Evolutionary conservation across 2,113 vertebrate genomes (phyloP), one percentile per base, ranked within the genome.

Genomic region (Channa argus): DNA sequence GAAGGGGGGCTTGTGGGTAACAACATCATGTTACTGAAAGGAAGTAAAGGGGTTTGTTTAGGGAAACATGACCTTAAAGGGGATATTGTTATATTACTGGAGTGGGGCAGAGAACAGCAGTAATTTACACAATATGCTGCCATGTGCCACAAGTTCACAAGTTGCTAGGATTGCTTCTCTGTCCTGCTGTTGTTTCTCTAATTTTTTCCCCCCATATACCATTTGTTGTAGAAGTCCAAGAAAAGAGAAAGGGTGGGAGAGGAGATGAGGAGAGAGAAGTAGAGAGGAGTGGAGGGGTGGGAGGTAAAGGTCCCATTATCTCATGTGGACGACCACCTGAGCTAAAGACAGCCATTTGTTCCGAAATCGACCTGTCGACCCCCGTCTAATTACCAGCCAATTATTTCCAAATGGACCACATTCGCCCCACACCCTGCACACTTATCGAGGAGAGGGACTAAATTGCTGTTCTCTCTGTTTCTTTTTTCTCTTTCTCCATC

Each of bases 301-400:
- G 63, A 69, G 65, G 73, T 84, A 87, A 78, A 88, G 89, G 88
- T 90, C 84, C 85, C 93, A 95, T 96, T 92, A 62, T 81, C 74
- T 94, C 90, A 74, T 93, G 74, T 33, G 70, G 88, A 79, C 80
- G 89, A 87, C 94, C 94, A 91, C 94, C 95, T 94, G 95, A 95
- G 95, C 95, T 97, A 90, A 95, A 95, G 95, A 91, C 88, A 82
- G 88, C 90, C 92, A 87, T 91, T 94, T 96, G 96, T 96, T 96
- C 94, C 88, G 91, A 89, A 94, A 84, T 95, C 94, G 95, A 96
- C 95, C 96, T 86, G 75, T 63, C 93, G 95, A 96, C 96, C 96
- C 94, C 90, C 82, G 47, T 86, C 93, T 96, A 96, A 96, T 96
- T 95, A 95, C 95, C 86, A 94, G 91, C 94, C 96, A 96, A 97